Evolutionary conservation across 1,140 invertebrate species (phyloP), one percentile per base, ranked within the genome.

Genomic region (Arctopsyche grandis): DNA sequence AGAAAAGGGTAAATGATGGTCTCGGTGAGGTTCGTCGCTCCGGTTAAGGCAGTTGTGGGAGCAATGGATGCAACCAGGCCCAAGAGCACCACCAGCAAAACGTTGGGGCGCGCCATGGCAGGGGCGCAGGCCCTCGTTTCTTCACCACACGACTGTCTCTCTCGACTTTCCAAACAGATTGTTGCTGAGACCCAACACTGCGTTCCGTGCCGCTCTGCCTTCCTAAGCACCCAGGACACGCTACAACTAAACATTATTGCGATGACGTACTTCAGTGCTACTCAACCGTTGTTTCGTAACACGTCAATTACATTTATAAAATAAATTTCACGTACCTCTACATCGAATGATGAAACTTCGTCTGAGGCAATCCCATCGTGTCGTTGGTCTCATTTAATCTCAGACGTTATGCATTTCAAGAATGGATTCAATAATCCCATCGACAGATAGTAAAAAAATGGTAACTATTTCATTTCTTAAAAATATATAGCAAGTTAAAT

Each of bases 1-100:
- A 93, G 84, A 75, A 94, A 87, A 14, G 91, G 86, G 84, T 91
- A 93, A 70, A 89, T 90, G 76, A 90, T 84, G 10, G 84, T 80
- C 66, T 85, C 82, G 7, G 74, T 48, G 63, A 73, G 69, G 48
- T 58, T 70, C 43, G 74, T 69, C 26, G 38, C 0, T 0, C 24
- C 29, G 1, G 60, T 14, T 1, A 16, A 12, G 48, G 16, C 48
- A 52, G 12, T 1, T 52, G 48, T 21, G 56, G 56, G 56, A 7
- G 56, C 56, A 21, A 9, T 19, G 56, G 16, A 9, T n/a, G 5
- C n/a, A 21, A 16, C 16, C n/a, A 60, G 16, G n/a, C 56, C 16
- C 56, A 60, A 21, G 56, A 21, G n/a, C 56, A 60, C 48, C 48
- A 52, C 48, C 16, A 52, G 21, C 43, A 24, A 9, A 19, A 9